Conservation (phyloP, 2,888 invertebrate genomes). For the Tiphia femorata region DNA sequence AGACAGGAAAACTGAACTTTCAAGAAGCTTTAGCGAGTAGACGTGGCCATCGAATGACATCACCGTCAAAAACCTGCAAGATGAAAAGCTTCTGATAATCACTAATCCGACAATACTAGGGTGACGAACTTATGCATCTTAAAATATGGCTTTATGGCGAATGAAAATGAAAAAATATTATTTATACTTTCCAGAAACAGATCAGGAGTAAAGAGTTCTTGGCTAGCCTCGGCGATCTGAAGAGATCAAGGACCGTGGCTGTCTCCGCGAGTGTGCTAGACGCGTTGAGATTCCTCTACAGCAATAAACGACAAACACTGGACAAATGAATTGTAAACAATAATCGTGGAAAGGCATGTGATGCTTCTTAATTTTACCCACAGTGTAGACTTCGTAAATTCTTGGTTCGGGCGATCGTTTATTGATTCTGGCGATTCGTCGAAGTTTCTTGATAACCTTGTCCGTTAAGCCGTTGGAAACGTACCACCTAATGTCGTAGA, state of each 20-base stretch:
- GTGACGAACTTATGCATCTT: no score
- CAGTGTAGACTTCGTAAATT: constrained; percentile 67
- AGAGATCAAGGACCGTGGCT: constrained; percentile 72
- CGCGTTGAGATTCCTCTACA: constrained; percentile 61
- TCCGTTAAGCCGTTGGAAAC: constrained; percentile 69
- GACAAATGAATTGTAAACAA: not conserved
- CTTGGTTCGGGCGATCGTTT: constrained; percentile 66
- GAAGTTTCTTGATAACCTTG: constrained; percentile 69
- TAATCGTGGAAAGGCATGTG: no score
- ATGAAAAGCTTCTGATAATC: not conserved
- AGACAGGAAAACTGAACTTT: constrained; percentile 84
- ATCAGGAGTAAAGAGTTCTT: constrained; percentile 69
- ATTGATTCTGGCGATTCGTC: constrained; percentile 70
- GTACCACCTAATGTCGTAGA: constrained; percentile 65
- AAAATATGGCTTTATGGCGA: no score
- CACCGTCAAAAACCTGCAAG: constrained; percentile 79
- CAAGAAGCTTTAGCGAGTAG: constrained; percentile 85
- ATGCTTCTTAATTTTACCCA: constrained; percentile 48
- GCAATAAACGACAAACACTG: constrained; percentile 5
- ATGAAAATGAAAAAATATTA: no score
- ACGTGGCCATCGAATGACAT: constrained; percentile 90
- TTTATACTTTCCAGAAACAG: constrained; percentile 67
- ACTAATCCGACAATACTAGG: no score
- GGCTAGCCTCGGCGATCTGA: constrained; percentile 78
- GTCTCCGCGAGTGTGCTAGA: constrained; percentile 55